A percentile compares a stretch with the other conserved stretches of the same genome.
Conservation (phyloP, 2,888 invertebrate species). For the Plagiodera versicolora region DNA sequence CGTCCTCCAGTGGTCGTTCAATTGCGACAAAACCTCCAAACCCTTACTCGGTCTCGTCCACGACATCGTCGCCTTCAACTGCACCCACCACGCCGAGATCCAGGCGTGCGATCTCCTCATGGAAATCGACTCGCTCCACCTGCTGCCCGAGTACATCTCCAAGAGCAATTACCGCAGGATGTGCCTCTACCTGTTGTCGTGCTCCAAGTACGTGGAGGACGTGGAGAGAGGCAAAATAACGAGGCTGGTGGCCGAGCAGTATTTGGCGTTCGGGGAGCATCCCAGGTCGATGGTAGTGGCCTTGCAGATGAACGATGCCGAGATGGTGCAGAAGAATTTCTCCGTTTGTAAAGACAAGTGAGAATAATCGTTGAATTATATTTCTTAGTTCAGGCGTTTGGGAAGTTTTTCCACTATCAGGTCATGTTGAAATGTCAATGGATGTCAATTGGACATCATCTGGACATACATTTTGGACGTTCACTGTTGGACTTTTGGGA, state of each 20-base stretch:
- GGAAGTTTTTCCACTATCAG: no score
- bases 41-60: constrained; percentile 76
- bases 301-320: constrained; percentile 83
- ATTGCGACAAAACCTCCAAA: constrained; percentile 55
- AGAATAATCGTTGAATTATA: no score
- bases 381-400: no score
- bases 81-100: constrained; percentile 97
- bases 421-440: no score
- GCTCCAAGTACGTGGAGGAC: constrained; percentile 95
- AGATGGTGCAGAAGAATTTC: constrained; percentile 83
- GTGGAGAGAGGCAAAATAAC: constrained; percentile 77
- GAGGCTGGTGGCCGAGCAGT: constrained; percentile 80
- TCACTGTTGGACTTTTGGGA: no score
- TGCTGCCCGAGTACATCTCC: constrained; percentile 85
- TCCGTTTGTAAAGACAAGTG: constrained; percentile 81
- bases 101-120: constrained; percentile 97
- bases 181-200: constrained; percentile 84
- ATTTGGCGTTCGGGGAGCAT: constrained; percentile 83
- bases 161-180: constrained; percentile 88
- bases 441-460: no score
- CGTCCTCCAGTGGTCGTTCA: constrained; percentile 75
- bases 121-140: constrained; percentile 85
- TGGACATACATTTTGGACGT: no score
- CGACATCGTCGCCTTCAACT: constrained; percentile 91
- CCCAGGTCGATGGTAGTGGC: constrained; percentile 86